These are phyloP conservation scores for Sisyra nigra DNA, from an alignment of 2,888 invertebrate species.

Conservation along the genomic window DNA sequence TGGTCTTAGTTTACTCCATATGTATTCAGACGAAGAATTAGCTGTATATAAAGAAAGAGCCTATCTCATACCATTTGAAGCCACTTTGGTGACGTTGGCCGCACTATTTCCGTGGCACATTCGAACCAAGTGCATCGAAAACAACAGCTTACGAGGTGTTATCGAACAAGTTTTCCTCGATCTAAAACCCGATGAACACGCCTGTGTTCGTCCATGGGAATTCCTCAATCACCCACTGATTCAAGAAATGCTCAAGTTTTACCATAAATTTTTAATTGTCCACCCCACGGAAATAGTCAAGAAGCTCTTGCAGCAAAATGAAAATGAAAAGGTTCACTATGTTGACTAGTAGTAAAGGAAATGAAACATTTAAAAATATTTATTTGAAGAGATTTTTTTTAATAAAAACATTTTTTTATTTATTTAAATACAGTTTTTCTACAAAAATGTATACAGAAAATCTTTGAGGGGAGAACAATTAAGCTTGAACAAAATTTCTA, in stretches of 20 bases:
- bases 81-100: slow-evolving; percentile 18
- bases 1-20: background rate
- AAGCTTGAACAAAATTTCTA: too few species aligned
- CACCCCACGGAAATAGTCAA: background rate
- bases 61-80: slow-evolving; percentile 20
- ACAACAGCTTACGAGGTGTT: slow-evolving; percentile 19
- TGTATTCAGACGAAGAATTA: slow-evolving; percentile 1
- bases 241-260: background rate
- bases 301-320: background rate
- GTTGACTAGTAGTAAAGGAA: too few species aligned
- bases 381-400: too few species aligned
- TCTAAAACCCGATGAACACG: slow-evolving; percentile 10
- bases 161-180: slow-evolving; percentile 19
- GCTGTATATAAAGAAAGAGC: slow-evolving; percentile 5
- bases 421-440: too few species aligned
- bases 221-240: slow-evolving; percentile 6
- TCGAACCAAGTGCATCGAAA: slow-evolving; percentile 17
- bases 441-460: too few species aligned
- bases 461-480: too few species aligned
- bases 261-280: slow-evolving; percentile 2
- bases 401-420: too few species aligned
- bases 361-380: too few species aligned
- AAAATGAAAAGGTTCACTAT: too few species aligned
- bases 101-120: slow-evolving; percentile 21
- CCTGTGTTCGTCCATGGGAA: background rate